Evolutionary conservation across 2,113 vertebrate species (phyloP).

Genomic region (Numenius arquata): DNA sequence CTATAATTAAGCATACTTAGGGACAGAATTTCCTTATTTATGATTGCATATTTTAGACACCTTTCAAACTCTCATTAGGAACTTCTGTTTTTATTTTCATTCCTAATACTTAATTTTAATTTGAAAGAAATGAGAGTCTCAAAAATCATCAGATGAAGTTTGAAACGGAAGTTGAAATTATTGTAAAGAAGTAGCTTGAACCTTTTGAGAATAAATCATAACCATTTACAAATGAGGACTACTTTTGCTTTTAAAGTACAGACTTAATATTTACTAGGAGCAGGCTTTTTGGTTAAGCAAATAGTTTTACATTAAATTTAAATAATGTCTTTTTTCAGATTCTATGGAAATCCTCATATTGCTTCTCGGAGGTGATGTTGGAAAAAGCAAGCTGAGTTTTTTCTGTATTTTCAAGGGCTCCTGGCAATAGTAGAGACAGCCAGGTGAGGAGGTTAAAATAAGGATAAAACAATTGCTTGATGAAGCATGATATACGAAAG

Average conservation of each 20-base stretch:
- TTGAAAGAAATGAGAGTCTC: background rate
- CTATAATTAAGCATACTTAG: background rate
- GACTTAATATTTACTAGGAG: background rate
- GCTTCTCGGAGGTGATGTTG: background rate
- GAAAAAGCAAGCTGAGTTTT: background rate
- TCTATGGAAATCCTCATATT: background rate
- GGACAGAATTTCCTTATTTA: background rate
- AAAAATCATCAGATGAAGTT: background rate
- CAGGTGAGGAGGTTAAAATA: conserved; percentile 12
- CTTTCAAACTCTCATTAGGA: background rate
- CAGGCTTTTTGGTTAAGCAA: background rate
- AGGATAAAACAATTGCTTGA: background rate
- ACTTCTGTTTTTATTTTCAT: background rate
- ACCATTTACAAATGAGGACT: background rate
- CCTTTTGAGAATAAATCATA: background rate
- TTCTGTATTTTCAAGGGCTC: background rate
- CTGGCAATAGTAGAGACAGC: background rate
- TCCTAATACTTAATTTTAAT: background rate
- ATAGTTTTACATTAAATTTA: background rate
- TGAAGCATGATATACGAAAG: background rate
- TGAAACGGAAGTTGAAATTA: background rate
- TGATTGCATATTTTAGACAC: background rate
- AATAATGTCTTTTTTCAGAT: background rate
- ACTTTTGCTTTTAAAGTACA: background rate
- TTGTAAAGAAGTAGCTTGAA: background rate